Evolutionary conservation across 2,797 vertebrate genomes (phyloP).

Genomic region (Hybognathus amarus): DNA sequence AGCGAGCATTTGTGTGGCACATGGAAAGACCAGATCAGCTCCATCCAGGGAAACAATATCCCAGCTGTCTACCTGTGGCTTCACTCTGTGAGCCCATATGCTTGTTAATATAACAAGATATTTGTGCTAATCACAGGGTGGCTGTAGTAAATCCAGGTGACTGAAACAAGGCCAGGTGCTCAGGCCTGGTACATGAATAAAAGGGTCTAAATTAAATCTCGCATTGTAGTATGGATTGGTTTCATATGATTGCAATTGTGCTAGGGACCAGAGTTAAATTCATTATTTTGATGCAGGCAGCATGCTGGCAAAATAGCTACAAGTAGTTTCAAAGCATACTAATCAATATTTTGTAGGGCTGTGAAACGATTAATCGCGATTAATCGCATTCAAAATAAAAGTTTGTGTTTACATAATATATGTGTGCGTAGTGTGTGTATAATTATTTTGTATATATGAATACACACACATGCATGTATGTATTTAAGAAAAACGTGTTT

Average conservation of each 20-base stretch:
- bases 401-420: too few species aligned
- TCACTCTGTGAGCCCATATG: conserved; percentile 59
- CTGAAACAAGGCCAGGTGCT: conserved; percentile 41
- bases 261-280: not conserved
- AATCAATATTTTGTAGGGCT: not conserved
- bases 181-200: not conserved
- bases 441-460: too few species aligned
- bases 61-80: conserved; percentile 14
- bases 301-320: not conserved
- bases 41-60: conserved; percentile 45
- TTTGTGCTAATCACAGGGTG: conserved; percentile 42
- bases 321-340: not conserved
- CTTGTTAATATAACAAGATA: conserved; percentile 55
- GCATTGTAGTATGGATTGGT: conserved; percentile 4
- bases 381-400: too few species aligned
- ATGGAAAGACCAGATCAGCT: conserved; percentile 30
- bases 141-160: conserved; percentile 39
- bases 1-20: conserved; percentile 57
- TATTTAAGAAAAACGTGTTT: too few species aligned
- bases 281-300: not conserved
- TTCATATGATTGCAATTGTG: not conserved
- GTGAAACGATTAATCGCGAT: too few species aligned
- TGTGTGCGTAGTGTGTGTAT: too few species aligned
- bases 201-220: not conserved
- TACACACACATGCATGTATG: too few species aligned